phyloP scores from a whole-genome alignment of 2,888 invertebrate genomes.

The Tachina lurida region DNA sequence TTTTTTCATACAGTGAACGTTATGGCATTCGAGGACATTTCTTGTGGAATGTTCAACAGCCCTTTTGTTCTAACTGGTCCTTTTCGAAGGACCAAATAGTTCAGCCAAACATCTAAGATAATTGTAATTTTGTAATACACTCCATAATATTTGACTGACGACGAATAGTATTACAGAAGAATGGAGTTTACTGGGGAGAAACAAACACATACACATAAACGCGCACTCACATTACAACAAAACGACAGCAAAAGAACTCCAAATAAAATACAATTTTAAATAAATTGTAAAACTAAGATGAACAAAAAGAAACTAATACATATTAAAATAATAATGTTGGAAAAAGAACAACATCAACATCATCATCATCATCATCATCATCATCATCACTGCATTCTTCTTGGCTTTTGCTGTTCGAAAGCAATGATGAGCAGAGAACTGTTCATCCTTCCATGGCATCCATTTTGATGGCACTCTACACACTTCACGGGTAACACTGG shows the following conservation, averaged over 20 bases:
- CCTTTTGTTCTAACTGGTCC: not conserved
- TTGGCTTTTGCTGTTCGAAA: constrained; percentile 7
- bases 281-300: constrained; percentile 55
- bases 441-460: constrained; percentile 24
- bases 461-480: constrained; percentile 35
- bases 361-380: constrained; percentile 35
- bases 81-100: not conserved
- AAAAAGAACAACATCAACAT: constrained; percentile 48
- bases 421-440: constrained; percentile 40
- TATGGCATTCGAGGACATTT: too few species aligned
- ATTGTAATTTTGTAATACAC: constrained; percentile 20
- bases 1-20: too few species aligned
- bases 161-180: constrained; percentile 22
- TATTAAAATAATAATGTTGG: constrained; percentile 41
- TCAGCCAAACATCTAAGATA: constrained; percentile 1
- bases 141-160: constrained; percentile 54
- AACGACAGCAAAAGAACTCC: constrained; percentile 16
- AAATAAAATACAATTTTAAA: constrained; percentile 55
- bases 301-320: constrained; percentile 13
- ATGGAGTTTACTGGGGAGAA: constrained; percentile 13
- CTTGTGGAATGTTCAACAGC: not conserved
- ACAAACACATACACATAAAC: not conserved
- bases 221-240: not conserved
- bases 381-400: constrained; percentile 35
- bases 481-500: constrained; percentile 6